Evolutionary conservation across 2,113 vertebrate species (phyloP).

Genomic region (Eubucco bourcierii): DNA sequence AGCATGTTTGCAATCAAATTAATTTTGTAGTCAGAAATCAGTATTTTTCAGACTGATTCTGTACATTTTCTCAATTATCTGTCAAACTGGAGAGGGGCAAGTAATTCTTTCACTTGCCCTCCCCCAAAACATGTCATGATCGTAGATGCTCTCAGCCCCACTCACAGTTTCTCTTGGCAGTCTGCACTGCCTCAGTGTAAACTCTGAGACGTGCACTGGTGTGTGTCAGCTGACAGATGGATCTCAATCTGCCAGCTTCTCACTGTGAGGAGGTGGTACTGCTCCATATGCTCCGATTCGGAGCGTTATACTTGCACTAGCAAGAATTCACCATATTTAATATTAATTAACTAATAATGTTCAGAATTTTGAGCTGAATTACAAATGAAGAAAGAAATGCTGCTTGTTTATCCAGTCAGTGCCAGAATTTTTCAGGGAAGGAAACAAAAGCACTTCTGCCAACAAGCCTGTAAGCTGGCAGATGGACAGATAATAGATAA

Average conservation of each 20-base stretch:
- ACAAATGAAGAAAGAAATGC: not conserved
- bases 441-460: conserved; percentile 36
- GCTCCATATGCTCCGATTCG: not conserved
- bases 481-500: conserved; percentile 19
- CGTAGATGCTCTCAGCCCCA: not conserved
- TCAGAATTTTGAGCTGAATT: not conserved
- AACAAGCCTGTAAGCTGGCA: conserved; percentile 24
- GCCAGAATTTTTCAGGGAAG: conserved; percentile 42
- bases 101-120: not conserved
- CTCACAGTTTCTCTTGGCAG: not conserved
- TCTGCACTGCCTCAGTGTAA: not conserved
- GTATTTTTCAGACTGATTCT: not conserved
- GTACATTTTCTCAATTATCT: not conserved
- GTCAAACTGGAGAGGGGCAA: fast-evolving
- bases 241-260: conserved; percentile 4
- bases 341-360: conserved; percentile 16
- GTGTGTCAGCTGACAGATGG: conserved; percentile 46
- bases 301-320: fast-evolving
- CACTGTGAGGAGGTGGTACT: not conserved
- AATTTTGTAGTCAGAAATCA: not conserved
- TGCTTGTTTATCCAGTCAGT: conserved; percentile 3
- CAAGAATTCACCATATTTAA: not conserved
- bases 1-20: not conserved
- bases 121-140: fast-evolving
- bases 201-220: not conserved